Evolutionary conservation across 2,888 invertebrate genomes (phyloP), one percentile per base, ranked within the genome.

Genomic region (Smittia aterrima): DNA sequence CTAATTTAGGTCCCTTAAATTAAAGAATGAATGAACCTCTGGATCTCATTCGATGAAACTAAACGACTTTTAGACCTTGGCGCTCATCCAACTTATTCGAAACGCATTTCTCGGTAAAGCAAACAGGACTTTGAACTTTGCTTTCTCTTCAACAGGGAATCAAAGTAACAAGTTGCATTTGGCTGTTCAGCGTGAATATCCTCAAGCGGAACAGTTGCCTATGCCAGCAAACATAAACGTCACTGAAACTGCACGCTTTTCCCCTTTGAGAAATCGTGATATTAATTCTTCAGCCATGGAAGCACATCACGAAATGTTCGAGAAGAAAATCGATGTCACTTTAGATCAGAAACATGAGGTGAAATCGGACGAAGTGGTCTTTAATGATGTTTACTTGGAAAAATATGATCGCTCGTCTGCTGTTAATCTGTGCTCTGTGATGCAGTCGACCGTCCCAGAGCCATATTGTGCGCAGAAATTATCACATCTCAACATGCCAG

Each of bases 371-470:
- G 40, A 58, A 16, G 2, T 11, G 0, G 1, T 11, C 1, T 3
- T 72, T 22, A 22, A 13, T 1, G 88, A 88, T 81, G 87, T 86
- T 0, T 87, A 88, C 80, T 83, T 88, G 0, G 87, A 87, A 76
- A 88, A 88, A 68, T 91, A 90, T 81, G 90, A 90, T 78, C 89
- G 89, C 76, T 84, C 84, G 67, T 89, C 89, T 1, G 86, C 88
- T 7, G 86, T 91, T 0, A 90, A 86, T 79, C 82, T 91, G 7
- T 88, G 87, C 76, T 87, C 89, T 1, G 87, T 87, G 0, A 91
- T 91, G 91, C 91, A 91, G 79, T 90, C 87, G 75, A 91, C 89
- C 81, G 91, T 91, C 0, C 91, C 91, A 0, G 86, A 86, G 75
- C 91, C 91, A 0, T 89, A 87, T 77, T 90, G 91, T 1, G 88